A percentile compares a stretch with the other conserved stretches of the same genome.
Conservation (phyloP, 2,888 invertebrate genomes). For the Morpho deidamia region DNA sequence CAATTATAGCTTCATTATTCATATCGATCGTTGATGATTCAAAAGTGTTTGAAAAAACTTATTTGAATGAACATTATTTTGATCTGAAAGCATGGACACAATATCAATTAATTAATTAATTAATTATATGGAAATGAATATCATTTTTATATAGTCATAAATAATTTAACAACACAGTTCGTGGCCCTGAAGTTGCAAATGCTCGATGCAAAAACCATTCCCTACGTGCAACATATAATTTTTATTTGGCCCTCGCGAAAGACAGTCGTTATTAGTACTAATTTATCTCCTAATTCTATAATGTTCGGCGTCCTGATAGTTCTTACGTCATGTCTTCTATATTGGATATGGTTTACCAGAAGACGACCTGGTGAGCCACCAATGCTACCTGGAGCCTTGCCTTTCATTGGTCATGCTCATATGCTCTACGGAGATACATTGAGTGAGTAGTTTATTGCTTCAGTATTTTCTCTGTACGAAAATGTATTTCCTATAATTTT, state of each 20-base stretch:
- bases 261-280: neutral
- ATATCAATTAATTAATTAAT: too few relatives aligned
- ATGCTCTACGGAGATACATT: slow-evolving; percentile 32
- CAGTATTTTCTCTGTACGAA: neutral
- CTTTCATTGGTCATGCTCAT: slow-evolving; percentile 38
- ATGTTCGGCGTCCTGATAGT: neutral
- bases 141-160: neutral
- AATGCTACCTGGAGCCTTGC: slow-evolving; percentile 31
- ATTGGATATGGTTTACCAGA: slow-evolving; percentile 16
- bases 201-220: neutral
- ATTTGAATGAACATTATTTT: too few relatives aligned
- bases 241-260: neutral
- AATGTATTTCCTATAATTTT: too few relatives aligned
- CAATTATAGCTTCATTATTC: too few relatives aligned
- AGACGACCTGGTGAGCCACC: slow-evolving; percentile 29
- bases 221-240: neutral
- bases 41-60: too few relatives aligned
- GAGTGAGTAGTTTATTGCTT: slow-evolving; percentile 29
- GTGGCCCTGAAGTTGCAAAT: neutral
- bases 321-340: neutral
- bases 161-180: neutral
- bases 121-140: too few relatives aligned
- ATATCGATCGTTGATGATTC: too few relatives aligned
- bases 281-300: neutral
- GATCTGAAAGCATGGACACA: too few relatives aligned